Percentiles rank a stretch among this genome's conserved stretches.
These are phyloP conservation scores for Takifugu ocellatus DNA, from an alignment of 2,797 vertebrate species.

Conservation along the genomic window DNA sequence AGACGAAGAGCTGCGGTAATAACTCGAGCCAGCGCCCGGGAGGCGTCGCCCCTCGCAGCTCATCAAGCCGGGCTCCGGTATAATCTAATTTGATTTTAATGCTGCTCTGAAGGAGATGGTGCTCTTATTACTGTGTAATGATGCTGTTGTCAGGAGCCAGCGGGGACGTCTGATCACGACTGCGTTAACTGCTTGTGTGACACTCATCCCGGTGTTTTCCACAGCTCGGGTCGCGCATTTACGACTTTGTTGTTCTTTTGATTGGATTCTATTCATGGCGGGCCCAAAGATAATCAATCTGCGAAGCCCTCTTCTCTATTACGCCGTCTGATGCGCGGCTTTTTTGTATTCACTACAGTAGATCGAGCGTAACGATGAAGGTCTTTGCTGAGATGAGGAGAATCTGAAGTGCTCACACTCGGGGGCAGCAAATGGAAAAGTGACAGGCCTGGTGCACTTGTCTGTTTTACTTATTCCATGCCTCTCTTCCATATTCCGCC, in stretches of 20 bases:
- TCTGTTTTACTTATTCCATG: conserved; percentile 92
- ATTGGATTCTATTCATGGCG: conserved; percentile 48
- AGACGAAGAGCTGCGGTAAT: conserved; percentile 69
- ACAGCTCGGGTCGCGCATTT: conserved; percentile 51
- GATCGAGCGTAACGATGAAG: conserved; percentile 77
- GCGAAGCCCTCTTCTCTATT: conserved; percentile 65
- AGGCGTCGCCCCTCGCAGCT: conserved; percentile 65
- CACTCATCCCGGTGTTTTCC: conserved; percentile 67
- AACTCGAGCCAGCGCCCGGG: conserved; percentile 62
- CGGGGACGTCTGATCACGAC: conserved; percentile 71
- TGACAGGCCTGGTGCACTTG: conserved; percentile 88
- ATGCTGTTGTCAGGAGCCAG: conserved; percentile 78
- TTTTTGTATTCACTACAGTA: conserved; percentile 76
- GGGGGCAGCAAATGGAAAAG: conserved; percentile 89
- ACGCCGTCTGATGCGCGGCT: conserved; percentile 64
- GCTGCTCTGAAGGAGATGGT: conserved; percentile 75
- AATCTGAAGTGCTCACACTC: conserved; percentile 77
- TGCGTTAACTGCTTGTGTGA: conserved; percentile 77
- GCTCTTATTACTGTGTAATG: conserved; percentile 80
- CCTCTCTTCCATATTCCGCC: conserved; percentile 91
- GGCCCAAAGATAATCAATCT: conserved; percentile 60
- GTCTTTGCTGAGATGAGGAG: conserved; percentile 72
- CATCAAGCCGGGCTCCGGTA: conserved; percentile 71
- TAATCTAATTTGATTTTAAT: conserved; percentile 85
- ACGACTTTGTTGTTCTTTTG: conserved; percentile 61